phyloP scores from a whole-genome alignment of 2,888 invertebrate species.

The Apodemia zela region DNA sequence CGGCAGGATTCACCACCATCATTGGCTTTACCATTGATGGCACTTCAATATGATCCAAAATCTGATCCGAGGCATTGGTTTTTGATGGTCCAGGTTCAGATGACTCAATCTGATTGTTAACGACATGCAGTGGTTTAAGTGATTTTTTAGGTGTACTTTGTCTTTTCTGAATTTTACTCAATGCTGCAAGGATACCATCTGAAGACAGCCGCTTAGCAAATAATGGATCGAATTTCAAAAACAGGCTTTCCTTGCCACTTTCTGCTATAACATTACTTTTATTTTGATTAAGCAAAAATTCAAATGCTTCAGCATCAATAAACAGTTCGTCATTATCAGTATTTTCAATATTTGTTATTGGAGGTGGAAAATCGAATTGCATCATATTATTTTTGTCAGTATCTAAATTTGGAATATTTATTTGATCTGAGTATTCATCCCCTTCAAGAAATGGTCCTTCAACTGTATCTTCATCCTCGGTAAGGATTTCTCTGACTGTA shows the following conservation, averaged over 20 bases:
- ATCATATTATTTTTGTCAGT: slow-evolving; percentile 48
- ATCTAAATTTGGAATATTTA: slow-evolving; percentile 44
- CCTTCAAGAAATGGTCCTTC: slow-evolving; percentile 67
- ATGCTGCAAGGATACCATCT: slow-evolving; percentile 53
- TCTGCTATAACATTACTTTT: slow-evolving; percentile 55
- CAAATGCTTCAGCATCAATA: slow-evolving; percentile 70
- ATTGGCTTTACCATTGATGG: slow-evolving; percentile 60
- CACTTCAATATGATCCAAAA: slow-evolving; percentile 47
- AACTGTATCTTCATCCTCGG: slow-evolving; percentile 70
- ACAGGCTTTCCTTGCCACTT: slow-evolving; percentile 71
- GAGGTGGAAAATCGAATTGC: slow-evolving; percentile 49
- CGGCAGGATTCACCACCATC: slow-evolving; percentile 70
- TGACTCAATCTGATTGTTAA: neutral
- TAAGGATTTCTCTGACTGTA: slow-evolving; percentile 55
- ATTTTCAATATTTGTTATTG: slow-evolving; percentile 45
- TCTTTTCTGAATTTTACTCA: slow-evolving; percentile 49
- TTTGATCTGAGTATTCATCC: slow-evolving; percentile 44
- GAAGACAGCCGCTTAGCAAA: slow-evolving; percentile 64
- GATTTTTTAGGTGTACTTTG: slow-evolving; percentile 59
- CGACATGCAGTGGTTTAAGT: slow-evolving; percentile 22
- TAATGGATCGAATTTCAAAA: slow-evolving; percentile 70
- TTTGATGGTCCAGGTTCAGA: slow-evolving; percentile 37
- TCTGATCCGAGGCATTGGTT: slow-evolving; percentile 42
- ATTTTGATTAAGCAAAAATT: slow-evolving; percentile 68
- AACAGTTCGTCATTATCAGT: slow-evolving; percentile 58